phyloP scores from a whole-genome alignment of 2,113 vertebrate species.

The Ailurus styani region DNA sequence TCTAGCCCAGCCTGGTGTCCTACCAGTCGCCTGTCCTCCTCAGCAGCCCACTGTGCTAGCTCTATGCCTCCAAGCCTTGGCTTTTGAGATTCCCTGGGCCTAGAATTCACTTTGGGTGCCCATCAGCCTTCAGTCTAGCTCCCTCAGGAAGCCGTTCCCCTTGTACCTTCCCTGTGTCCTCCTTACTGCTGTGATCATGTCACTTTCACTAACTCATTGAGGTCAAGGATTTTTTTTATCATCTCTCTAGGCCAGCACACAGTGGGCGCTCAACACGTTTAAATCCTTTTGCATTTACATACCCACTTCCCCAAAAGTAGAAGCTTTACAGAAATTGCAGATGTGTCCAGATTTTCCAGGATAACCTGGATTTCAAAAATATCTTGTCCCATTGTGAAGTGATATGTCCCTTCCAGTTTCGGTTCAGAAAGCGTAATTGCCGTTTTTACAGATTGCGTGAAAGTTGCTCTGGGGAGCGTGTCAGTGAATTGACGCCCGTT shows the following conservation, averaged over 20 bases:
- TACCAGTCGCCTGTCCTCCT: background rate
- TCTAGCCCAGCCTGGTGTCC: background rate
- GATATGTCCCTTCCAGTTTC: background rate
- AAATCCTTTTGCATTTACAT: background rate
- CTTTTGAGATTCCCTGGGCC: background rate
- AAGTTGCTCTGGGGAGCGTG: background rate
- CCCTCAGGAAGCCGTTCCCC: background rate
- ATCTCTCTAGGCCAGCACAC: background rate
- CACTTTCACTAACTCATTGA: background rate
- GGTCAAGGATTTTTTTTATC: background rate
- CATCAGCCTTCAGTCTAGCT: background rate
- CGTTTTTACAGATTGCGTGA: background rate
- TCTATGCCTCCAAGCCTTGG: background rate
- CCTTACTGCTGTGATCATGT: background rate
- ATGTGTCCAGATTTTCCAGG: background rate
- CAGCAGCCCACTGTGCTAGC: background rate
- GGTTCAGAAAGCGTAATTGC: background rate
- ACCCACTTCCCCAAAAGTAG: background rate
- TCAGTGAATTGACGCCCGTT: background rate
- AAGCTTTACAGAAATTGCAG: background rate
- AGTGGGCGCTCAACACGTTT: background rate
- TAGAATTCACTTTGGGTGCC: background rate
- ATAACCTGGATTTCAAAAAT: background rate
- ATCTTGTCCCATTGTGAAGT: background rate
- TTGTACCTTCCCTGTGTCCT: background rate